phyloP scores from a whole-genome alignment of 2,797 vertebrate species.

The Girardinus metallicus region DNA sequence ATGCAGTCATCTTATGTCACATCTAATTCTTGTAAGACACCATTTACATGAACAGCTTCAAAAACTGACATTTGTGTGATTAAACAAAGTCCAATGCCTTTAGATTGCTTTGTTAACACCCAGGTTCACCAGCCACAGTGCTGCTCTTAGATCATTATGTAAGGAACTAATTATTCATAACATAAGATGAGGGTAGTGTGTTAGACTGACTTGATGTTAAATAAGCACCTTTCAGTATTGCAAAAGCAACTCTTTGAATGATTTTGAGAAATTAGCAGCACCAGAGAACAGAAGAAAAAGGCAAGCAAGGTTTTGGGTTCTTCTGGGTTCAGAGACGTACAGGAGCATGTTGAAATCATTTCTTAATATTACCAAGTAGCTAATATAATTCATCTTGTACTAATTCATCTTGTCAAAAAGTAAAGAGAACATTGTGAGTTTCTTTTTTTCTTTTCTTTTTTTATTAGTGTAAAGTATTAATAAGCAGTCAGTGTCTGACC shows the following conservation, averaged over 20 bases:
- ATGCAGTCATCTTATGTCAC: not conserved
- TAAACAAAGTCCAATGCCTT: not conserved
- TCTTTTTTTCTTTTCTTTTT: not conserved
- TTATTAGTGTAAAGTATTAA: not conserved
- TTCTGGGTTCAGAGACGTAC: conserved; percentile 6
- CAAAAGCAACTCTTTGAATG: conserved; percentile 14
- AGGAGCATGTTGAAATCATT: conserved; percentile 5
- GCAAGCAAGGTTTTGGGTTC: conserved; percentile 19
- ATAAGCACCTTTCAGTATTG: not conserved
- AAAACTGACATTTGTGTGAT: not conserved
- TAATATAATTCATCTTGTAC: not conserved
- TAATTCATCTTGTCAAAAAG: not conserved
- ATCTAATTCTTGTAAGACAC: not conserved
- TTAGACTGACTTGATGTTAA: not conserved
- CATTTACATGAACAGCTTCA: not conserved
- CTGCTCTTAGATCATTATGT: not conserved
- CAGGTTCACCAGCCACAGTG: not conserved
- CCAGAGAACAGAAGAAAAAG: conserved; percentile 36
- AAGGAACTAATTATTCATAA: not conserved
- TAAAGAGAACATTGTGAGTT: not conserved
- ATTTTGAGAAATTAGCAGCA: conserved; percentile 32
- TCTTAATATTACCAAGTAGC: not conserved
- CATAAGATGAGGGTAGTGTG: not conserved
- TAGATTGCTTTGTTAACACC: not conserved
- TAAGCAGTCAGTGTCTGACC: not conserved